Conservation (phyloP, 2,113 vertebrate species). For the Panurus biarmicus region DNA sequence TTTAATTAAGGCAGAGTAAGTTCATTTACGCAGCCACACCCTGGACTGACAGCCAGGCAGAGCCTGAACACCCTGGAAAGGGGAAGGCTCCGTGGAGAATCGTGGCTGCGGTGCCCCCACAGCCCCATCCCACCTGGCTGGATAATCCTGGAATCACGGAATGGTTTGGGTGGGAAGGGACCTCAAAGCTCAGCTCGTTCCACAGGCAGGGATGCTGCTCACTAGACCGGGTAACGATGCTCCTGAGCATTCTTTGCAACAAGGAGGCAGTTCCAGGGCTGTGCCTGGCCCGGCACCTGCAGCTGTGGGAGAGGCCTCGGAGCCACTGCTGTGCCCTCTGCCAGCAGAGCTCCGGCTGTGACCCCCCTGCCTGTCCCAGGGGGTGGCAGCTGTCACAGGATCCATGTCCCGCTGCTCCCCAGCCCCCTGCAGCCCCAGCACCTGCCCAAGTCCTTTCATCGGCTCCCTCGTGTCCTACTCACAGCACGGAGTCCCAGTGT, state of each 20-base stretch:
- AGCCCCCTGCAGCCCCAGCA: background rate
- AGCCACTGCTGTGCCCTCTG: rapidly evolving
- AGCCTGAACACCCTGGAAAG: background rate
- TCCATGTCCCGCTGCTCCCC: background rate
- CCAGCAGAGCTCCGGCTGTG: background rate
- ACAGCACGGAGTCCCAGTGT: background rate
- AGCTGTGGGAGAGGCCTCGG: background rate
- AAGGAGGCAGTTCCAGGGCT: background rate
- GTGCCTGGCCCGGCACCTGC: background rate
- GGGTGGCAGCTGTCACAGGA: background rate
- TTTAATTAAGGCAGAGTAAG: background rate
- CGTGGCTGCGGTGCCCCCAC: rapidly evolving
- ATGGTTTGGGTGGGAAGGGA: background rate
- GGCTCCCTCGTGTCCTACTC: background rate
- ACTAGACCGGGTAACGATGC: rapidly evolving
- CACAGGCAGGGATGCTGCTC: background rate
- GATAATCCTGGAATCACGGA: background rate
- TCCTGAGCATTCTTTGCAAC: background rate
- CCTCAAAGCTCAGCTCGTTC: background rate
- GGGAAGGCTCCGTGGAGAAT: rapidly evolving
- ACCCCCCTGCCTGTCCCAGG: background rate
- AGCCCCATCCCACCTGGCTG: background rate
- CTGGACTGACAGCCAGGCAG: background rate
- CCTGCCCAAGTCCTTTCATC: background rate
- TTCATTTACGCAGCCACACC: slow-evolving; percentile 37